Base-by-base conservation (phyloP, 2,888 invertebrate species). In the Latheticus oryzae region DNA sequence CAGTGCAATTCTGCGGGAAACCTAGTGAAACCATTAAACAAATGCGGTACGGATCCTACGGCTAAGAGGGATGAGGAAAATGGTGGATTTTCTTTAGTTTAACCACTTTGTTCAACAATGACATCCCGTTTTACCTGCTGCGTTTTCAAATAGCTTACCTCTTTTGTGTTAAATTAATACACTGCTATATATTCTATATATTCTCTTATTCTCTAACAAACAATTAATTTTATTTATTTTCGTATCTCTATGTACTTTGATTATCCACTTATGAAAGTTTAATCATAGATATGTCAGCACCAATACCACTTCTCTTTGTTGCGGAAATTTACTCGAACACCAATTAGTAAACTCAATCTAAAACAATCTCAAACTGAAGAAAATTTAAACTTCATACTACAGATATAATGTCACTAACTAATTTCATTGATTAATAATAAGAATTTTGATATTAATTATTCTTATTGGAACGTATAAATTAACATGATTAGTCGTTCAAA, bases 1-100 rank as follows among this genome's bases (percentile, higher is more conserved):
- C 45, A 52, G 23, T 45, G 54, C 53, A 54, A 43, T 50, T 54
- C 50, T 54, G 58, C 54, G 54, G 53, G 40, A 58, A 50, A 53
- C 54, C 58, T 33, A 54, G 35, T 38, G 43, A 53, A 58, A 50
- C 58, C 58, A 58, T 58, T 58, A 54, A 33, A 58, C 58, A 58
- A 58, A 58, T 58, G 54, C 58, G 52, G 28, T 37, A 38, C 37
- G 55, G 21, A 33, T 47, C 47, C 33, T 17, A 28, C 32, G 23
- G 47, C 37, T 35, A 30, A 5, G 26, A 23, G 37, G 53, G 38
- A 35, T 8, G 13, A 26, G 43, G 42, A 38, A 43, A 53, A 53
- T 35, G 43, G 35, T 23, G 54, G 28, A 54, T 54, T 47, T 54
- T 54, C 54, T 53, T 53, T 53, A 53, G 43, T 53, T 53, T 43